These are phyloP conservation scores for Pyralis farinalis DNA, from an alignment of 2,888 invertebrate species.

Conservation along the genomic window DNA sequence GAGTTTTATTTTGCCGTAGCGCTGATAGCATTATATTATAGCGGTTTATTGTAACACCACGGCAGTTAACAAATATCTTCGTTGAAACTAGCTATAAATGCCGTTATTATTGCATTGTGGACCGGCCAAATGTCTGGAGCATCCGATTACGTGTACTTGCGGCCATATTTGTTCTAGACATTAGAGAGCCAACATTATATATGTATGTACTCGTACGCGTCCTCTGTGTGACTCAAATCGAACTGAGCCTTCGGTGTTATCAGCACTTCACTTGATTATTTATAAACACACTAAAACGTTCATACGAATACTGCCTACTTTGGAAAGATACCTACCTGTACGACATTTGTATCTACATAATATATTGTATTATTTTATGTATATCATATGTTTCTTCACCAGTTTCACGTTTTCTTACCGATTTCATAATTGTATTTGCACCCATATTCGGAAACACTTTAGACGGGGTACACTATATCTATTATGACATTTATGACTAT, in stretches of 20 bases:
- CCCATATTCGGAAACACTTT: too few relatives aligned
- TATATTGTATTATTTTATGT: too few relatives aligned
- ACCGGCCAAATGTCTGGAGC: conserved; percentile 1
- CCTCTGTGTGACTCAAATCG: conserved; percentile 46
- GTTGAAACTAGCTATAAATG: not conserved
- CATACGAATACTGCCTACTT: conserved; percentile 1
- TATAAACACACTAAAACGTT: conserved; percentile 3
- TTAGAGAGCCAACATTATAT: conserved; percentile 46
- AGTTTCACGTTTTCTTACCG: too few relatives aligned
- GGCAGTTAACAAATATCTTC: not conserved
- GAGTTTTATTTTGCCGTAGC: not conserved
- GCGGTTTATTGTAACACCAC: too few relatives aligned
- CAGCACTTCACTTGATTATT: conserved; percentile 18
- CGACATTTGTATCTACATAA: too few relatives aligned
- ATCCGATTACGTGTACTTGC: conserved; percentile 37
- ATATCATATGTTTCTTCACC: too few relatives aligned
- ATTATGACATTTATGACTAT: too few relatives aligned
- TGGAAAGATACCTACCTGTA: conserved; percentile 13
- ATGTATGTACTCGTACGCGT: conserved; percentile 33
- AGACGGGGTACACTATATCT: too few relatives aligned
- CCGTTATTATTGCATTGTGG: not conserved
- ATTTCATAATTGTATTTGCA: too few relatives aligned
- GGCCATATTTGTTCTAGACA: conserved; percentile 58
- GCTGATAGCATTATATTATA: too few relatives aligned
- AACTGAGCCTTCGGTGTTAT: conserved; percentile 33